Conservation (phyloP, 2,888 invertebrate genomes). For the Nipponacmea schrenckii region DNA sequence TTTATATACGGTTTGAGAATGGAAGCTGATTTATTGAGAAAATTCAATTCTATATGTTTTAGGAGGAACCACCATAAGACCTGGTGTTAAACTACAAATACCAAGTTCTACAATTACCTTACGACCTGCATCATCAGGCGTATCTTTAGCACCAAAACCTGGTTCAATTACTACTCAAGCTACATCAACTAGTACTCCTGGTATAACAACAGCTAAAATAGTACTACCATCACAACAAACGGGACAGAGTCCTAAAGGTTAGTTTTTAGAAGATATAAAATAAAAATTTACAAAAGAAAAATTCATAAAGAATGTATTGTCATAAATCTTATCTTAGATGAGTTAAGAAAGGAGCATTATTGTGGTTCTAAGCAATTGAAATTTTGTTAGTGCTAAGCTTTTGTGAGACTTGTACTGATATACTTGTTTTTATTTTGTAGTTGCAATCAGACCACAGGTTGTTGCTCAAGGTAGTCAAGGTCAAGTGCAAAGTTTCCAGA, state of each 20-base stretch:
- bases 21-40: too few species aligned
- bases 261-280: neutral
- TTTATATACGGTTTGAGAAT: too few species aligned
- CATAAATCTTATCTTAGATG: too few species aligned
- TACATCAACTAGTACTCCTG: conserved; percentile 11
- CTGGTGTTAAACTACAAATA: conserved; percentile 55
- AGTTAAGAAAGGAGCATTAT: too few species aligned
- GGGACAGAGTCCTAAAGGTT: conserved; percentile 23
- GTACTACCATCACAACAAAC: conserved; percentile 32
- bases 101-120: conserved; percentile 51
- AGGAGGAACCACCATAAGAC: conserved; percentile 37
- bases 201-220: conserved; percentile 31
- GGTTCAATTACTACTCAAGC: conserved; percentile 33
- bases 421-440: conserved; percentile 15
- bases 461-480: conserved; percentile 38
- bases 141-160: conserved; percentile 57
- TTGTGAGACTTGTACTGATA: too few species aligned
- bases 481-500: conserved; percentile 75
- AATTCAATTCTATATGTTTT: conserved; percentile 8
- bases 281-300: too few species aligned
- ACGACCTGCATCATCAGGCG: conserved; percentile 46
- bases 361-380: too few species aligned
- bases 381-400: too few species aligned
- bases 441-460: conserved; percentile 46
- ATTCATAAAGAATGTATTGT: too few species aligned